phyloP scores from a whole-genome alignment of 2,888 invertebrate species.

The Agrotis clavis region DNA sequence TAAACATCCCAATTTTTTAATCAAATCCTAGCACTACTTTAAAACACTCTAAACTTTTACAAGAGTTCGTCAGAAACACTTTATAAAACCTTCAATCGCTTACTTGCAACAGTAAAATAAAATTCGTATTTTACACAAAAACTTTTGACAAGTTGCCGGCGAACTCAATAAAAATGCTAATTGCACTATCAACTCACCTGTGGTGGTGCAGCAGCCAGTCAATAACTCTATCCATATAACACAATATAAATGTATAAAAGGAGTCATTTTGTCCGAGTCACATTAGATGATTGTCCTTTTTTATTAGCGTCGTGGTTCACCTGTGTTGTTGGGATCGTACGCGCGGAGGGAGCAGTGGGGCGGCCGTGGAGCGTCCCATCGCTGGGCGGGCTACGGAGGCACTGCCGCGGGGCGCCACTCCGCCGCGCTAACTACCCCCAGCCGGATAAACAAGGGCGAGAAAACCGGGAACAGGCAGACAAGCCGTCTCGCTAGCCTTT shows the following conservation, averaged over 20 bases:
- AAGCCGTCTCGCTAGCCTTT: conserved; percentile 90
- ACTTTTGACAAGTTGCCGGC: conserved; percentile 78
- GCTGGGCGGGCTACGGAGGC: conserved; percentile 80
- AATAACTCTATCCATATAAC: conserved; percentile 87
- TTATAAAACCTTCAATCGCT: conserved; percentile 35
- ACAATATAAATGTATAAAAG: conserved; percentile 90
- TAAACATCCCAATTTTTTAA: not conserved
- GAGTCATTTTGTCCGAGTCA: conserved; percentile 85
- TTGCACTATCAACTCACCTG: conserved; percentile 86
- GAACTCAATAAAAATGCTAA: conserved; percentile 86
- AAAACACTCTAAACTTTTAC: conserved; percentile 11
- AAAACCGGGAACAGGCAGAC: conserved; percentile 89
- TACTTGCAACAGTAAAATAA: conserved; percentile 62
- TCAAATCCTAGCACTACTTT: not conserved
- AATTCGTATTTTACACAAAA: conserved; percentile 73
- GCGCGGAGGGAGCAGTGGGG: conserved; percentile 74
- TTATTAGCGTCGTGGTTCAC: conserved; percentile 77
- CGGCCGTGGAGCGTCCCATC: conserved; percentile 85
- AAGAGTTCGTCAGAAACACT: conserved; percentile 10
- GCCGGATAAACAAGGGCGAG: conserved; percentile 89
- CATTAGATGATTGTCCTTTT: conserved; percentile 74
- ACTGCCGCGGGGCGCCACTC: conserved; percentile 86
- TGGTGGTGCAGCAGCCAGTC: conserved; percentile 84
- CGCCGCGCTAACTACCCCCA: conserved; percentile 84
- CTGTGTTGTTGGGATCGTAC: conserved; percentile 76